A percentile compares a stretch with the other conserved stretches of the same genome.
These are phyloP conservation scores for Leucopternis melanops DNA, from an alignment of 2,113 vertebrate species.

Conservation along the genomic window DNA sequence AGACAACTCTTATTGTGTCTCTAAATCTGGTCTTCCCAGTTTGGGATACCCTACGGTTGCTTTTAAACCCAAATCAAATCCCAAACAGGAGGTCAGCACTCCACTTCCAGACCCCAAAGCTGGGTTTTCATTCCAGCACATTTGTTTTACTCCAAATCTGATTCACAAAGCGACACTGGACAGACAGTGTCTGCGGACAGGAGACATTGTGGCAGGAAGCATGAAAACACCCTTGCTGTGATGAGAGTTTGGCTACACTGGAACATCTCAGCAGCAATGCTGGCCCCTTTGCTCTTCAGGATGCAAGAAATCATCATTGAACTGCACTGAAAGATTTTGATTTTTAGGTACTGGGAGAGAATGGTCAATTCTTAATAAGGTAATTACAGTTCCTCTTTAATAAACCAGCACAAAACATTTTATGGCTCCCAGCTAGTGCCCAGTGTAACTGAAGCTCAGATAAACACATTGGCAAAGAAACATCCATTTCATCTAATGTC, in stretches of 20 bases:
- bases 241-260: background rate
- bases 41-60: background rate
- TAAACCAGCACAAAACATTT: background rate
- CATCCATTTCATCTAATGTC: slow-evolving; percentile 2
- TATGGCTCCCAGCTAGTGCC: background rate
- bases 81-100: background rate
- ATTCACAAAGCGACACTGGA: background rate
- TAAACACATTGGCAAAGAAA: background rate
- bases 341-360: background rate
- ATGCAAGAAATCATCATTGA: background rate
- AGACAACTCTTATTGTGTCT: background rate
- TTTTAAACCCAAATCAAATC: background rate
- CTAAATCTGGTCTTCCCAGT: background rate
- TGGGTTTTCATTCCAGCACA: background rate
- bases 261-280: background rate
- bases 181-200: background rate
- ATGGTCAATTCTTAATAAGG: background rate
- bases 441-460: background rate
- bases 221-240: fast-evolving
- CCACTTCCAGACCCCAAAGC: background rate
- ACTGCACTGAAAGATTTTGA: background rate
- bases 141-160: background rate
- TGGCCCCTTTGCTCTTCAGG: background rate
- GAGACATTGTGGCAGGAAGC: background rate
- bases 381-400: slow-evolving; percentile 49